Evolutionary conservation across 1,140 invertebrate genomes (phyloP).

Genomic region (Maconellicoccus hirsutus): DNA sequence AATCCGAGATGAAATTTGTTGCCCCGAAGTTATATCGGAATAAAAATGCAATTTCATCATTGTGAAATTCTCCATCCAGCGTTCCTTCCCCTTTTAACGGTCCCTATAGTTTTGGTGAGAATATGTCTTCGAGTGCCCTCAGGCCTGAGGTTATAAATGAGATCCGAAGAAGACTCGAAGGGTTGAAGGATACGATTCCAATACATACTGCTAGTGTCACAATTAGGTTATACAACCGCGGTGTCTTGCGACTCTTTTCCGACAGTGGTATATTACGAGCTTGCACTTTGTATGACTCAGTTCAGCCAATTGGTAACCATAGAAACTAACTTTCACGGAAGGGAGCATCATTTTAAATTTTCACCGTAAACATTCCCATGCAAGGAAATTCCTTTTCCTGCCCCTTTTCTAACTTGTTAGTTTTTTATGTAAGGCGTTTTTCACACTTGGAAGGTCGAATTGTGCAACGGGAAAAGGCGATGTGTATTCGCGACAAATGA

Average conservation of each 20-base stretch:
- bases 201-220: constrained; percentile 13
- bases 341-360: constrained; percentile 18
- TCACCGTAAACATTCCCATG: constrained; percentile 18
- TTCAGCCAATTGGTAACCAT: constrained; percentile 20
- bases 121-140: constrained; percentile 6
- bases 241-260: constrained; percentile 19
- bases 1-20: not conserved
- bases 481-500: no score
- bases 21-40: not conserved
- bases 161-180: not conserved
- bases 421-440: not conserved
- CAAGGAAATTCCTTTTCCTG: constrained; percentile 17
- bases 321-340: constrained; percentile 16
- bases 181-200: constrained; percentile 18
- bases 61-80: not conserved
- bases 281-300: constrained; percentile 22
- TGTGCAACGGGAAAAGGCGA: no score
- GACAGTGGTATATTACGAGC: constrained; percentile 16
- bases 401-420: not conserved
- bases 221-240: constrained; percentile 15
- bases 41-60: not conserved
- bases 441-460: not conserved
- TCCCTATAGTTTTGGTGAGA: not conserved
- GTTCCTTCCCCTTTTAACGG: not conserved
- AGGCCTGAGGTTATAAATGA: constrained; percentile 14